Conservation (phyloP, 2,797 vertebrate genomes). For the Lithobates pipiens region DNA sequence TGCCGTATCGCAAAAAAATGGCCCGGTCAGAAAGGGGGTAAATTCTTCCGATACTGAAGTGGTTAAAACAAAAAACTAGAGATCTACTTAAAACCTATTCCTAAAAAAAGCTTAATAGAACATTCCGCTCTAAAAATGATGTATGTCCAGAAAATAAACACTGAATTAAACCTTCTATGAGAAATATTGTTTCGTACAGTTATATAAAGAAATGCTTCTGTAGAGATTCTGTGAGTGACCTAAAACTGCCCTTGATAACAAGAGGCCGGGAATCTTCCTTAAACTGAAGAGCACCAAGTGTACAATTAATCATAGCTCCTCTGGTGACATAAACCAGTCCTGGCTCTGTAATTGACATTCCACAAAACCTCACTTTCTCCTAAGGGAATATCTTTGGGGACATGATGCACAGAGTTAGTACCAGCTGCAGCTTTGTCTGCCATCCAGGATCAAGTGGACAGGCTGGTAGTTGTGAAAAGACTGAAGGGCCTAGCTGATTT, state of each 20-base stretch:
- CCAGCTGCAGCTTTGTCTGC: constrained; percentile 47
- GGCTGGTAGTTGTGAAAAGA: constrained; percentile 37
- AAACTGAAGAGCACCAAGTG: constrained; percentile 39
- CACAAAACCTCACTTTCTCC: constrained; percentile 35
- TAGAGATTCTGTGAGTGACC: constrained; percentile 21
- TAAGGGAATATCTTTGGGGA: constrained; percentile 36
- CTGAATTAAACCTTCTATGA: constrained; percentile 21
- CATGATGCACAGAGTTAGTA: constrained; percentile 35
- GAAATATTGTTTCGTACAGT: constrained; percentile 16
- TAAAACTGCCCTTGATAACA: constrained; percentile 36
- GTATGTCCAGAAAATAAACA: background rate
- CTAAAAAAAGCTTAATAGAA: background rate
- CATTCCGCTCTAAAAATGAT: too few relatives aligned
- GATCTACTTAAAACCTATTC: background rate
- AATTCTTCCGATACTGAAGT: too few relatives aligned
- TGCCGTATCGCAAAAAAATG: too few relatives aligned
- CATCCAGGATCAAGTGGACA: constrained; percentile 44
- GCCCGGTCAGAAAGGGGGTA: too few relatives aligned
- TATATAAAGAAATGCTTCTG: constrained; percentile 60
- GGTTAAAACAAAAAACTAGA: too few relatives aligned
- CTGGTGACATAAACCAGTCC: constrained; percentile 40
- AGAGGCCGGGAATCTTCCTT: constrained; percentile 26
- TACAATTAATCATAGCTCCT: constrained; percentile 49
- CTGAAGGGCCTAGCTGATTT: constrained; percentile 28
- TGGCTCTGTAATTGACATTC: constrained; percentile 44